Evolutionary conservation across 2,888 invertebrate species (phyloP), one percentile per base, ranked within the genome.

Genomic region (Mesorhabditis belari): DNA sequence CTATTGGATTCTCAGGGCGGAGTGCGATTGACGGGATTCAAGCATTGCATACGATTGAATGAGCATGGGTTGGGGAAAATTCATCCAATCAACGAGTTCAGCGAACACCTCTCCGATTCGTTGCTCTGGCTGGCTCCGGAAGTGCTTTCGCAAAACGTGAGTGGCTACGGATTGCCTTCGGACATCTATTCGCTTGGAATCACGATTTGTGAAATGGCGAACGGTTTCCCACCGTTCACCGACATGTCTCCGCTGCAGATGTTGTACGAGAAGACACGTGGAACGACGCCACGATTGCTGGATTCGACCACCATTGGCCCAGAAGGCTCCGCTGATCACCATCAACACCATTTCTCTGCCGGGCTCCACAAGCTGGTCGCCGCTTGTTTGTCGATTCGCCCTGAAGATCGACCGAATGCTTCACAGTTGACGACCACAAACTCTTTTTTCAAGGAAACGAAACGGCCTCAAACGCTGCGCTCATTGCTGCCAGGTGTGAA

Each of bases 121-220:
- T 84, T 93, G 4, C 90, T 90, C 83, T 94, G 92, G 91, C 85
- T 92, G 17, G 92, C 92, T 77, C 93, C 93, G 0, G 93, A 94
- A 82, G 84, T 93, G 9, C 83, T 94, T 49, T 89, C 90, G 82
- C 93, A 73, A 68, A 90, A 91, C 82, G 83, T 91, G 44, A 85
- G 86, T 77, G 93, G 94, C 3, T 94, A 92, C 81, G 89, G 90
- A 77, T 88, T 88, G 79, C 89, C 89, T 73, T 90, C 91, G 0
- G 94, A 94, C 82, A 88, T 92, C 17, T 94, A 94, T 81, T 92
- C 92, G 63, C 79, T 92, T 50, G 94, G 94, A 24, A 89, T 93
- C 67, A 86, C 90, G 4, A 86, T 88, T 54, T 92, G 92, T 81
- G 92, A 92, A 83, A 83, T 91, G 62, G 91, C 89, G 50, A 93